Evolutionary conservation across 2,888 invertebrate genomes (phyloP).

Genomic region (Emmelina monodactyla): DNA sequence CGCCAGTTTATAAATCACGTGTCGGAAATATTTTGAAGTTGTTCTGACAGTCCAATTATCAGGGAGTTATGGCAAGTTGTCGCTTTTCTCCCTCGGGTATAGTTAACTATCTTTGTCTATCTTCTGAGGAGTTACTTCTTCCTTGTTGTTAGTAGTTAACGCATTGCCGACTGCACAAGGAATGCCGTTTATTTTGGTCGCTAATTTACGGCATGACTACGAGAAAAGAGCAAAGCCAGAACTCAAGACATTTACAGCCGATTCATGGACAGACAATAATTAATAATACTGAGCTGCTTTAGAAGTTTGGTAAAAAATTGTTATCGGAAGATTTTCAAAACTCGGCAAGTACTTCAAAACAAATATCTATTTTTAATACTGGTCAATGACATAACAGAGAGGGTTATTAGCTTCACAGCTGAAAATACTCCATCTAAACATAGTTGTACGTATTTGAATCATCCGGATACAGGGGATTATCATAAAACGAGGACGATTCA

Average conservation of each 20-base stretch:
- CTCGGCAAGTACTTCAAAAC: background rate
- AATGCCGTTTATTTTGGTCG: conserved; percentile 43
- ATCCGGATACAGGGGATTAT: conserved; percentile 65
- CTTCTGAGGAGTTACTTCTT: conserved; percentile 2
- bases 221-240: conserved; percentile 5
- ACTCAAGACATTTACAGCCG: background rate
- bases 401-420: too few species aligned
- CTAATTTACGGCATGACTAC: conserved; percentile 38
- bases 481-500: conserved; percentile 59
- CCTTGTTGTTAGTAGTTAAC: conserved; percentile 24
- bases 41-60: background rate
- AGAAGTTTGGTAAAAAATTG: too few species aligned
- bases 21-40: background rate
- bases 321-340: too few species aligned
- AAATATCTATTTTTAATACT: too few species aligned
- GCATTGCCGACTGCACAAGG: conserved; percentile 22
- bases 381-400: too few species aligned
- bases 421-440: too few species aligned
- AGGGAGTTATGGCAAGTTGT: background rate
- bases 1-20: too few species aligned
- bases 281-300: too few species aligned
- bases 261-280: background rate
- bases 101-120: conserved; percentile 1
- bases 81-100: background rate
- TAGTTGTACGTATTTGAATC: too few species aligned